Evolutionary conservation across 2,888 invertebrate genomes (phyloP).

Genomic region (Bibio marci): DNA sequence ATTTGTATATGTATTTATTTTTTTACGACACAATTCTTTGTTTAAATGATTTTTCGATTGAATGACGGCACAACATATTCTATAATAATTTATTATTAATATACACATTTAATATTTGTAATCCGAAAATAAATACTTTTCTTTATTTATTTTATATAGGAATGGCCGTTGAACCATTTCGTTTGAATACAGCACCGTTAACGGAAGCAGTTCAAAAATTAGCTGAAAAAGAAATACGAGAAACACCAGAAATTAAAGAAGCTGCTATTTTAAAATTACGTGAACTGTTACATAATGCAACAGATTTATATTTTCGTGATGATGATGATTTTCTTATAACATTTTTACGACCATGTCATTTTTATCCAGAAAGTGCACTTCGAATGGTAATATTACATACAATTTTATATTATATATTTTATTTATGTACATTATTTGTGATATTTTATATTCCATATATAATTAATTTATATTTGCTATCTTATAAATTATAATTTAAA

Average conservation of each 20-base stretch:
- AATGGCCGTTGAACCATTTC: slow-evolving; percentile 33
- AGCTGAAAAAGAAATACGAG: slow-evolving; percentile 47
- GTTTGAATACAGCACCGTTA: slow-evolving; percentile 39
- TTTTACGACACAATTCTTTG: too few species aligned
- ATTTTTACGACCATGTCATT: slow-evolving; percentile 67
- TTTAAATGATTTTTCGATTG: too few species aligned
- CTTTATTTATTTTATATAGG: slow-evolving; percentile 6
- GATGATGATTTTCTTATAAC: slow-evolving; percentile 64
- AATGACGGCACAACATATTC: too few species aligned
- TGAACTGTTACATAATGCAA: slow-evolving; percentile 46
- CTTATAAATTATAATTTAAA: too few species aligned
- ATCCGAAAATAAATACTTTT: too few species aligned
- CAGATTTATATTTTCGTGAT: slow-evolving; percentile 48
- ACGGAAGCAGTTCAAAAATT: slow-evolving; percentile 37
- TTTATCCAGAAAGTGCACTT: slow-evolving; percentile 63
- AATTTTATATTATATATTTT: too few species aligned
- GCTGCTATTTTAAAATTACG: slow-evolving; percentile 39
- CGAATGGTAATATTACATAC: slow-evolving; percentile 53
- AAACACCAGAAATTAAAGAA: slow-evolving; percentile 50
- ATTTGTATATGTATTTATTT: too few species aligned
- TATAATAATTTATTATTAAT: too few species aligned
- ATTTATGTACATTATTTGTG: too few species aligned
- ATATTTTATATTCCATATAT: too few species aligned
- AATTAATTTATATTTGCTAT: too few species aligned
- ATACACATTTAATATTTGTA: too few species aligned